phyloP scores from a whole-genome alignment of 2,888 invertebrate species.

The Hetaerina titia region DNA sequence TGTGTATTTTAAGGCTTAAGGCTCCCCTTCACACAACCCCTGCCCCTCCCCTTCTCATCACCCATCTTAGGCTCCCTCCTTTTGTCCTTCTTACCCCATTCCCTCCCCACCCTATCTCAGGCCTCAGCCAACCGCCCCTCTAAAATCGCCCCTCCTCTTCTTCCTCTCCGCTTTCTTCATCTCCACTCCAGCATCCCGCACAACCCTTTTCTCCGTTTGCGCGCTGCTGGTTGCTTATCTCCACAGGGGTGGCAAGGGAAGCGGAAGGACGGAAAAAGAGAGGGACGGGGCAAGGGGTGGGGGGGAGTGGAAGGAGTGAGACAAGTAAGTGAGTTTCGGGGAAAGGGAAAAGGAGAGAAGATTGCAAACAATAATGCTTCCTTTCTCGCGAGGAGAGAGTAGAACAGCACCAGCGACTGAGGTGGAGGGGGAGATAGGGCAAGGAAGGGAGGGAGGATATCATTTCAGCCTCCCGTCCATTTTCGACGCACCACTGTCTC shows the following conservation, averaged over 20 bases:
- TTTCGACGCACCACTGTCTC: conserved; percentile 29
- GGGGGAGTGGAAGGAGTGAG: not conserved
- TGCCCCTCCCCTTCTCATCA: not conserved
- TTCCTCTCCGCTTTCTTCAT: not conserved
- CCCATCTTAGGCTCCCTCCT: not conserved
- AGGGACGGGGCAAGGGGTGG: not conserved
- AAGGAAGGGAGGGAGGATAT: not conserved
- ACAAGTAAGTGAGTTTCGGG: conserved; percentile 16
- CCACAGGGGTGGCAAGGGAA: not conserved
- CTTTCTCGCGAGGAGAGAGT: not conserved
- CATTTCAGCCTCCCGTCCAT: conserved; percentile 20
- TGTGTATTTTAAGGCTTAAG: conserved; percentile 58
- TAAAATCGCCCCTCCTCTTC: not conserved
- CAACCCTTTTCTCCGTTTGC: conserved; percentile 42
- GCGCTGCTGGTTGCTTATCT: conserved; percentile 64
- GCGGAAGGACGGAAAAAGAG: not conserved
- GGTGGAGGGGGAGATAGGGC: not conserved
- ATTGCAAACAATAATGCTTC: conserved; percentile 56
- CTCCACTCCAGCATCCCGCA: not conserved
- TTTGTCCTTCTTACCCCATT: not conserved
- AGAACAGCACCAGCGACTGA: not conserved
- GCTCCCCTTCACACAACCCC: conserved; percentile 1
- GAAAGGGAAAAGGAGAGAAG: conserved; percentile 18
- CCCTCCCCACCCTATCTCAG: not conserved
- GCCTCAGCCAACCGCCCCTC: not conserved